Percentiles rank a stretch among this genome's conserved stretches.
Conservation (phyloP, 1,140 invertebrate genomes). For the Oncopeltus fasciatus region DNA sequence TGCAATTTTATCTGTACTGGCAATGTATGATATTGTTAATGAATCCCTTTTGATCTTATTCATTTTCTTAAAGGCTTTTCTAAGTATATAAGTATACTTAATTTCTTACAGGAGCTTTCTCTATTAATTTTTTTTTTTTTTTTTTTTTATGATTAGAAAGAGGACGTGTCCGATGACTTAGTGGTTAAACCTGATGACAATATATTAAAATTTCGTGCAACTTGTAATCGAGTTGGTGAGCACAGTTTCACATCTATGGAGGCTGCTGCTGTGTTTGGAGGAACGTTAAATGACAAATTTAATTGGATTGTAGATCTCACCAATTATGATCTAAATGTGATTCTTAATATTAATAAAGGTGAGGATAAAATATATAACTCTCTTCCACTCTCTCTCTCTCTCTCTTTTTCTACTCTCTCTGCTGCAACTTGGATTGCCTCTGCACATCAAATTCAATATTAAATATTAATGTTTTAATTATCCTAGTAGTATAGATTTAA, state of each 20-base stretch:
- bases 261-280: conserved; percentile 37
- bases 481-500: too few species aligned
- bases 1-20: too few species aligned
- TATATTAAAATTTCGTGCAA: conserved; percentile 36
- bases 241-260: conserved; percentile 41
- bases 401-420: too few species aligned
- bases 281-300: conserved; percentile 37
- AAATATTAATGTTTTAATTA: too few species aligned
- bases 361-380: too few species aligned
- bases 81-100: not conserved
- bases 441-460: too few species aligned
- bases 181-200: not conserved
- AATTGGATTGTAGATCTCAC: conserved; percentile 41
- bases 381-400: too few species aligned
- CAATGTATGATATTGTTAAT: too few species aligned
- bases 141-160: too few species aligned
- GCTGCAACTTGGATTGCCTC: too few species aligned
- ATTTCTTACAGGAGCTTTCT: not conserved
- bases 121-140: not conserved
- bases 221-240: conserved; percentile 37
- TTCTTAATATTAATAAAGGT: conserved; percentile 34
- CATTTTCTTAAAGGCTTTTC: not conserved
- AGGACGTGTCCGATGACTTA: too few species aligned
- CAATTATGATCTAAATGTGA: conserved; percentile 39
- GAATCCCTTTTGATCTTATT: too few species aligned